phyloP scores from a whole-genome alignment of 2,113 vertebrate genomes.

The Pseudorhombus dupliciocellatus region DNA sequence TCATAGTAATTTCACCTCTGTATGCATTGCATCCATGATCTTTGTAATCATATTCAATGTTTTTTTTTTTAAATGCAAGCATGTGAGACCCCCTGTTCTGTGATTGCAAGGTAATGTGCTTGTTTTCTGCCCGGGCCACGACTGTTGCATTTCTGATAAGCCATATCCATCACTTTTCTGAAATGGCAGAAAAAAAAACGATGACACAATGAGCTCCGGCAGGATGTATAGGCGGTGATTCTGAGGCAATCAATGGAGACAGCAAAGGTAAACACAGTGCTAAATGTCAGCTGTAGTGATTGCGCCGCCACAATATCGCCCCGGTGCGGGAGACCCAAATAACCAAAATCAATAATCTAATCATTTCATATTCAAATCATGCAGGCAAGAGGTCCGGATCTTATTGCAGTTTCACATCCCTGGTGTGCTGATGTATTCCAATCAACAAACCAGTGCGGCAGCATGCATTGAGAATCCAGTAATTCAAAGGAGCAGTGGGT shows the following conservation, averaged over 20 bases:
- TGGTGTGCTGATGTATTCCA: constrained; percentile 69
- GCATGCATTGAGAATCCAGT: constrained; percentile 55
- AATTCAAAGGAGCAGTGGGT: constrained; percentile 50
- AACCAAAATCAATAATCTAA: constrained; percentile 79
- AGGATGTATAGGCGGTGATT: constrained; percentile 63
- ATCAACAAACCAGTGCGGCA: constrained; percentile 62
- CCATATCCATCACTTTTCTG: constrained; percentile 64
- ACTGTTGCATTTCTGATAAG: constrained; percentile 75
- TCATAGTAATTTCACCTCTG: not conserved
- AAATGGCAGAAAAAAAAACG: constrained; percentile 57
- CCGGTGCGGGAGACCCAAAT: constrained; percentile 68
- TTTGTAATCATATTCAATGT: constrained; percentile 38
- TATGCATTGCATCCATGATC: constrained; percentile 23
- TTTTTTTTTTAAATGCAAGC: constrained; percentile 44
- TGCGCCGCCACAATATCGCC: constrained; percentile 70
- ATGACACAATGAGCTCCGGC: constrained; percentile 64
- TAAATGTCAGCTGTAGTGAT: constrained; percentile 79
- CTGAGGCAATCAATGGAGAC: constrained; percentile 77
- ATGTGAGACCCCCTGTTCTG: constrained; percentile 11
- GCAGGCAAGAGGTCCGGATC: constrained; percentile 65
- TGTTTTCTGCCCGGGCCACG: constrained; percentile 53
- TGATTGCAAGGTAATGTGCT: constrained; percentile 55
- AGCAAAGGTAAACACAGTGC: constrained; percentile 77
- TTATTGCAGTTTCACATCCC: constrained; percentile 76
- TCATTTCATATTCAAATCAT: constrained; percentile 82